A percentile compares a stretch with the other conserved stretches of the same genome.
Evolutionary conservation across 1,140 invertebrate species (phyloP).

Genomic region (Caenorhabditis latens): DNA sequence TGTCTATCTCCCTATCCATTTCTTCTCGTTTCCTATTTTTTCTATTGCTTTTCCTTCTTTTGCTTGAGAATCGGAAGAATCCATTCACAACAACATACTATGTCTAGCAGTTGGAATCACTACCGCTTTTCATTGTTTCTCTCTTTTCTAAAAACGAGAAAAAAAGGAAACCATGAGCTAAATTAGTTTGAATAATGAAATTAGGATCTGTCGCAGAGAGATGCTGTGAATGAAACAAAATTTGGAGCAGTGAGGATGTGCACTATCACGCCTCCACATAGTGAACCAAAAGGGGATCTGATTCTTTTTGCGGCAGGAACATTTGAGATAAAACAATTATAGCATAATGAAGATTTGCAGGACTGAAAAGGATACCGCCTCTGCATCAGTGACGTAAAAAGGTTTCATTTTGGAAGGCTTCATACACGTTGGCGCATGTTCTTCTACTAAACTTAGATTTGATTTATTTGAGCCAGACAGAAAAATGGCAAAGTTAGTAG

Average conservation of each 20-base stretch:
- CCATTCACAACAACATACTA: background rate
- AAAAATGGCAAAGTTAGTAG: background rate
- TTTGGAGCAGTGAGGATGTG: background rate
- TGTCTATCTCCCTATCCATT: slow-evolving; percentile 42
- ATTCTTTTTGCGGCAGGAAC: background rate
- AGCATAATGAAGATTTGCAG: background rate
- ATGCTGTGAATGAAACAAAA: slow-evolving; percentile 21
- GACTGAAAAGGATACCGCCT: background rate
- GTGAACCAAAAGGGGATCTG: background rate
- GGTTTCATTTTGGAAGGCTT: background rate
- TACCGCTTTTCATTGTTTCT: background rate
- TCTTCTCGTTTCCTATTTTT: slow-evolving; percentile 18
- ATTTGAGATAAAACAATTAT: slow-evolving; percentile 15
- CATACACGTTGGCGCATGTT: background rate
- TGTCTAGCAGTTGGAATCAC: background rate
- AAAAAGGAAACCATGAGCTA: slow-evolving; percentile 17
- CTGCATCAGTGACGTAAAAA: slow-evolving; percentile 5
- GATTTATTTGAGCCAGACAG: background rate
- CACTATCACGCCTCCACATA: slow-evolving; percentile 3
- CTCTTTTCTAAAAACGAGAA: background rate
- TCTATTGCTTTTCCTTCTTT: background rate
- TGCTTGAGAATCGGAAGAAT: background rate
- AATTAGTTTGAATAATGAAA: slow-evolving; percentile 24
- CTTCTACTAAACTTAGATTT: background rate
- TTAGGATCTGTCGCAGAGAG: slow-evolving; percentile 1